Conservation (phyloP, 2,888 invertebrate species). For the Chloroclystis v-ata region DNA sequence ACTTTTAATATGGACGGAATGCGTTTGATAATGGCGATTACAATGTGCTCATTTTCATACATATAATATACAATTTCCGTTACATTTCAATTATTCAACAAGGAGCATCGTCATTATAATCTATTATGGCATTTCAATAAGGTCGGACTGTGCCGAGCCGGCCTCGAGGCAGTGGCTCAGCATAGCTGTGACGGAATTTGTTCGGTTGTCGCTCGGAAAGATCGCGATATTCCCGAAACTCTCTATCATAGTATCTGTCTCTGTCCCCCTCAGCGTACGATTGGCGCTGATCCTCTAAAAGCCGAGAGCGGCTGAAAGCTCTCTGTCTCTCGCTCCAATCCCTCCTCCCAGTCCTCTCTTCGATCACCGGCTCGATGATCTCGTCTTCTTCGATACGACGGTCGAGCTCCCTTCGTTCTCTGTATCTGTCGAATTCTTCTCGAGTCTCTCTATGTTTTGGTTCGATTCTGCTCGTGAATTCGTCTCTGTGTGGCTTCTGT, state of each 20-base stretch:
- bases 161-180: constrained; percentile 80
- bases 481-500: constrained; percentile 37
- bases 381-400: constrained; percentile 71
- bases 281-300: constrained; percentile 68
- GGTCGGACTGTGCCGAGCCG: constrained; percentile 72
- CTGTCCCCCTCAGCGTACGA: constrained; percentile 65
- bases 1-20: constrained; percentile 13
- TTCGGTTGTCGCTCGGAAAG: constrained; percentile 62
- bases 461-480: constrained; percentile 55
- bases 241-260: constrained; percentile 65
- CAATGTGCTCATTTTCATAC: constrained; percentile 11
- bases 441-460: constrained; percentile 27
- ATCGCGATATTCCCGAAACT: constrained; percentile 66
- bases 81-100: constrained; percentile 17
- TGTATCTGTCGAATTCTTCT: constrained; percentile 63
- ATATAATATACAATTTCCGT: constrained; percentile 9
- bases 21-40: constrained; percentile 8
- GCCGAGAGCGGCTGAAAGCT: constrained; percentile 69
- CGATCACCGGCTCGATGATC: constrained; percentile 67
- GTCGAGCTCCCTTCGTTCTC: constrained; percentile 64
- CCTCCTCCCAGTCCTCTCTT: constrained; percentile 50
- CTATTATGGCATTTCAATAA: constrained; percentile 74
- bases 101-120: constrained; percentile 38
- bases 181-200: constrained; percentile 82
- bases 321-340: constrained; percentile 69